Evolutionary conservation across 2,113 vertebrate species (phyloP).

Genomic region (human (Homo sapiens)): DNA sequence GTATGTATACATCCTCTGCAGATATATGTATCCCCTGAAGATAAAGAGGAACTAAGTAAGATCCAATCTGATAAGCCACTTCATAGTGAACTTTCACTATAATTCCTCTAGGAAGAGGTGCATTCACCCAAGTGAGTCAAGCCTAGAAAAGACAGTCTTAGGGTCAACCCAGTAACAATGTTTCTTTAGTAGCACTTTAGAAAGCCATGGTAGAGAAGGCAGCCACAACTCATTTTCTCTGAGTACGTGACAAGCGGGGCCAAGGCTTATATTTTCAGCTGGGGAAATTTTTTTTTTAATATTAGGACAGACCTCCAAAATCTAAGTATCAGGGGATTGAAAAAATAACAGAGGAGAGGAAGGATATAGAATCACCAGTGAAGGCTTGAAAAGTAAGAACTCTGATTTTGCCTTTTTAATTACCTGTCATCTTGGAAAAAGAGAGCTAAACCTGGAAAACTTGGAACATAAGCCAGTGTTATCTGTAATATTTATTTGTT

Average conservation of each 20-base stretch:
- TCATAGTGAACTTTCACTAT: neutral
- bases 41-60: neutral
- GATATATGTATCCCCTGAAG: neutral
- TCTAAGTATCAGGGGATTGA: neutral
- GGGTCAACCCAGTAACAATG: neutral
- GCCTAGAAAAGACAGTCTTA: neutral
- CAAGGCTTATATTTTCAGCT: neutral
- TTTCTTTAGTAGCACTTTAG: conserved; percentile 19
- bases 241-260: neutral
- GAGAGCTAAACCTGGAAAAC: neutral
- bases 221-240: neutral
- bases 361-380: neutral
- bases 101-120: neutral
- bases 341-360: neutral
- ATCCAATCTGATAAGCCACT: neutral
- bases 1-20: no score
- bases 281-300: neutral
- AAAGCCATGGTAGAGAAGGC: neutral
- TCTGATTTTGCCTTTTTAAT: neutral
- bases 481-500: neutral
- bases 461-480: neutral
- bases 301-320: neutral
- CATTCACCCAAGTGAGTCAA: conserved; percentile 14
- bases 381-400: neutral
- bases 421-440: neutral